Evolutionary conservation across 2,113 vertebrate genomes (phyloP), one percentile per base, ranked within the genome.

Genomic region (Pomatorhinus ruficollis): DNA sequence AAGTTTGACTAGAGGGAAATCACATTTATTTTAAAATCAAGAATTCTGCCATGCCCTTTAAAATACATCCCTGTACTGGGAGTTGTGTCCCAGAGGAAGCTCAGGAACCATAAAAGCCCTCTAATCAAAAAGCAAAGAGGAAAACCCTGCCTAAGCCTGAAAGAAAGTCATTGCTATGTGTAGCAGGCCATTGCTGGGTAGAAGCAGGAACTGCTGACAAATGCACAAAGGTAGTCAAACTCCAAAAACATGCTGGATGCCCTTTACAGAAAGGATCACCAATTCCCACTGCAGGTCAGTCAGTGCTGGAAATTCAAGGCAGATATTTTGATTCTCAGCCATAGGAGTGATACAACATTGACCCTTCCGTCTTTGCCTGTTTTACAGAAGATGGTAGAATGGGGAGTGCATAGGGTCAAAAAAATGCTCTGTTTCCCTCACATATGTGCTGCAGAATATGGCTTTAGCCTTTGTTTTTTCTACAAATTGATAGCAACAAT

Each of bases 1-100:
- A 96, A 90, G 57, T 88, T 79, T 90, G 59, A 57, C 91, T 93
- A 70, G 63, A 80, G 63, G 75, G 78, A 93, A 95, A 95, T 65
- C 37, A 30, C 35, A 31, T 74, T 88, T 28, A 0, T 47, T 94
- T 87, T 77, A 86, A 94, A 93, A 88, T 47, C 42, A 90, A 77
- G 59, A 93, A 93, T 70, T 90, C 74, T 66, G 15, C 76, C 70
- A 57, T 66, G 50, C 40, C 45, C 70, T 87, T 95, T 90, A 80
- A 94, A 87, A 63, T 61, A 69, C 31, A 80, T 28, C 57, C 27
- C 10, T 65, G 16, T 87, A 65, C 59, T 61, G 69, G 61, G 37
- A 93, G 40, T 40, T 83, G 12, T 72, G 14, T 95, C 87, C 82
- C 94, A 85, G 63, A 85, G 71, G 90, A 95, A 85, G 33, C 47